Percentiles rank a stretch among this genome's conserved stretches.
These are phyloP conservation scores for Phalacrocorax pelagicus DNA, from an alignment of 2,113 vertebrate genomes.

Conservation along the genomic window DNA sequence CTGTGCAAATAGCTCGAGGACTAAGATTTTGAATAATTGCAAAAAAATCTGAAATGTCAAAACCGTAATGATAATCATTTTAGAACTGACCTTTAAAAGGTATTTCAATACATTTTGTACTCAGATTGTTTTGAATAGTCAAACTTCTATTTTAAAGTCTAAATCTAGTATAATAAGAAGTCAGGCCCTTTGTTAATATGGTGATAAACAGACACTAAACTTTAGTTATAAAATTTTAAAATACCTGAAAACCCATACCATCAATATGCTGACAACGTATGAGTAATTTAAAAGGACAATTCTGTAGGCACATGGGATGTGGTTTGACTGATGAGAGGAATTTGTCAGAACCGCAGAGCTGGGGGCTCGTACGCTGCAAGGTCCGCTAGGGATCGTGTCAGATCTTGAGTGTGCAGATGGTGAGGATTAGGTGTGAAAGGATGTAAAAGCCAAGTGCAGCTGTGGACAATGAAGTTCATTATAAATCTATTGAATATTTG, in stretches of 20 bases:
- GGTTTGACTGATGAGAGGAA: slow-evolving; percentile 15
- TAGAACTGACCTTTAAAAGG: neutral
- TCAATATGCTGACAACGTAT: neutral
- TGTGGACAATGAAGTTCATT: slow-evolving; percentile 16
- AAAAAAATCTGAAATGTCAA: neutral
- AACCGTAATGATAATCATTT: neutral
- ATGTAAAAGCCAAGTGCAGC: slow-evolving; percentile 26
- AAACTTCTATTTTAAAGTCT: neutral
- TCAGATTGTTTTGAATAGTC: neutral
- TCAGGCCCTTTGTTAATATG: neutral
- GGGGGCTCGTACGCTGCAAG: neutral
- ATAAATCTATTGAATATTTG: neutral
- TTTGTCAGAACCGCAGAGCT: slow-evolving; percentile 27
- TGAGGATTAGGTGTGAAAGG: slow-evolving; percentile 30
- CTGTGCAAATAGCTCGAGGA: neutral
- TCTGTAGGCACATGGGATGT: neutral
- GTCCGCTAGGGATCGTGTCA: neutral
- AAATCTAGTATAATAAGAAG: neutral
- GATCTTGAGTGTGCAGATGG: slow-evolving; percentile 15
- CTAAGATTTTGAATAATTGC: neutral
- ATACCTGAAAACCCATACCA: neutral
- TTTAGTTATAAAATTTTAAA: neutral
- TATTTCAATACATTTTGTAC: neutral
- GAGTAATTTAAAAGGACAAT: neutral
- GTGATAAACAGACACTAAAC: neutral